Base-by-base conservation (phyloP, 2,797 vertebrate genomes). In the Urocyon cinereoargenteus region DNA sequence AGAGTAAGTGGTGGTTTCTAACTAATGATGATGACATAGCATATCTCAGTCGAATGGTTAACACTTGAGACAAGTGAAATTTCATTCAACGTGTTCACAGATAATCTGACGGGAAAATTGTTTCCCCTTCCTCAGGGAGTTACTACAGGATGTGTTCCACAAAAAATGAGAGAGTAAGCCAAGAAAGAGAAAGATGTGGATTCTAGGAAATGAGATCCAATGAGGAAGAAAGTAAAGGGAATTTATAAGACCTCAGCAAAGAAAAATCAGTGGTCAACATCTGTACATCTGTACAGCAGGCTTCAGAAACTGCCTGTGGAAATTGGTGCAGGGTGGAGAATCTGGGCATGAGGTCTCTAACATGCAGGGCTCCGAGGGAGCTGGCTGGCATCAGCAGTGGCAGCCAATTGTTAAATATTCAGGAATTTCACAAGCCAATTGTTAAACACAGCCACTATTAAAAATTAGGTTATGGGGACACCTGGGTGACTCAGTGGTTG, bases 301-400 rank as follows among this genome's bases (percentile, higher is more conserved):
- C 14, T n/a, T 81, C 0, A 49, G 75, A 45, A 51, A 28, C 19
- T 26, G 7, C 18, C 34, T 55, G 26, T 28, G 81, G 84, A 14
- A 31, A 45, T 6, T 36, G 59, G 21, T 24, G 34, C 5, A 11
- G 77, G 45, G 5, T 2, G 8, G 49, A 61, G 5, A 12, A 5
- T 5, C 11, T 16, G 12, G 5, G 31, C 19, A 24, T 51, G n/a
- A 55, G 8, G 34, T 15, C 16, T 40, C 81, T 55, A 1, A 34
- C 21, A 0, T 5, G 22, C 1, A 16, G 4, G 1, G 13, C n/a
- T 31, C 8, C 4, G 0, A 53, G 53, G 40, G 18, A 45, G 18
- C 31, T 51, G 75, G 6, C 10, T 28, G 40, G 51, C n/a, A n/a
- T 57, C 36, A 10, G n/a, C 53, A 31, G 0, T 11, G 36, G 75